phyloP scores from a whole-genome alignment of 2,888 invertebrate genomes.

The Lutraria lutraria region DNA sequence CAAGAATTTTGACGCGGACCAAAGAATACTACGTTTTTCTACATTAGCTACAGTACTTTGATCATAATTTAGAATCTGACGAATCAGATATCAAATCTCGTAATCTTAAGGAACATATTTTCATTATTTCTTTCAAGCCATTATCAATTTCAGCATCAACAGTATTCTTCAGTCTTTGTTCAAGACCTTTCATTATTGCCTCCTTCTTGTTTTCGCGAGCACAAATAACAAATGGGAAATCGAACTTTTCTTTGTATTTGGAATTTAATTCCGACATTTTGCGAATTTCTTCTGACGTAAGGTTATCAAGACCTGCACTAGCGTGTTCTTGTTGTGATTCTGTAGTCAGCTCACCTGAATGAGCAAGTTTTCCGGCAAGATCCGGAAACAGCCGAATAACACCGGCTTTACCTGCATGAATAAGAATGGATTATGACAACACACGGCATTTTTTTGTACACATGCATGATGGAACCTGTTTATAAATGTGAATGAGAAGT shows the following conservation, averaged over 20 bases:
- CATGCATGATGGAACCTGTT: too few species aligned
- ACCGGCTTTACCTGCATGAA: conserved; percentile 74
- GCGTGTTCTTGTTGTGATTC: conserved; percentile 75
- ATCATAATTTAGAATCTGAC: neutral
- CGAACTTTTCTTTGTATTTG: conserved; percentile 75
- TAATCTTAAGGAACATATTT: conserved; percentile 74
- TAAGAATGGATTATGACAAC: neutral
- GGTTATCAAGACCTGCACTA: conserved; percentile 68
- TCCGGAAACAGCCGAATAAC: conserved; percentile 79
- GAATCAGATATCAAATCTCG: conserved; percentile 62
- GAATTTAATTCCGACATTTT: conserved; percentile 68
- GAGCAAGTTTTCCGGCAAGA: conserved; percentile 74
- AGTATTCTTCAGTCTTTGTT: conserved; percentile 65
- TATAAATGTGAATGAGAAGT: too few species aligned
- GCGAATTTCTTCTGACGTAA: conserved; percentile 68
- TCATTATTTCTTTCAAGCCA: conserved; percentile 77
- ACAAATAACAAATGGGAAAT: conserved; percentile 80
- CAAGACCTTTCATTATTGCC: conserved; percentile 73
- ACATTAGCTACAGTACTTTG: too few species aligned
- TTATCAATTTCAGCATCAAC: conserved; percentile 66
- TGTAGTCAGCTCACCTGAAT: conserved; percentile 63
- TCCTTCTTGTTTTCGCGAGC: conserved; percentile 78
- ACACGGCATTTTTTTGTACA: neutral
- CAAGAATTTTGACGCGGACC: too few species aligned
- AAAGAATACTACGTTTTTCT: too few species aligned